Evolutionary conservation across 2,113 vertebrate species (phyloP).

Genomic region (Pelecanoides urinatrix): DNA sequence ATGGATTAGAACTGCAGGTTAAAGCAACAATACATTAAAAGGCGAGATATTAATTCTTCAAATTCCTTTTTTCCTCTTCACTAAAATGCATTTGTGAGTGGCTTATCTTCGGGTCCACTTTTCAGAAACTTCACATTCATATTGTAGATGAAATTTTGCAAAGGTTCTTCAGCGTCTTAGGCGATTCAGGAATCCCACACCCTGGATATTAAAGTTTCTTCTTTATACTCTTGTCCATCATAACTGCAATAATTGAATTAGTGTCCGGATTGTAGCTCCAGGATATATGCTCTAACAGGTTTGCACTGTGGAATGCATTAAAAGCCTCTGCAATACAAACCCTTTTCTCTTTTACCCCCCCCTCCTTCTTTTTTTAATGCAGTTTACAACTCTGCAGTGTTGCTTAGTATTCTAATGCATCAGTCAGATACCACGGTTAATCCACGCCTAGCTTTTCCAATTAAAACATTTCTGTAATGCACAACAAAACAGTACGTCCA

Average conservation of each 20-base stretch:
- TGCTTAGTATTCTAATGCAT: conserved; percentile 72
- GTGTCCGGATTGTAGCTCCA: conserved; percentile 41
- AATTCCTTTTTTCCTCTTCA: conserved; percentile 41
- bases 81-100: conserved; percentile 31
- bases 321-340: conserved; percentile 68
- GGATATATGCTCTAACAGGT: conserved; percentile 70
- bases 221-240: conserved; percentile 59
- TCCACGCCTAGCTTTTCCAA: conserved; percentile 69
- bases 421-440: conserved; percentile 56
- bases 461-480: conserved; percentile 62
- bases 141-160: conserved; percentile 42
- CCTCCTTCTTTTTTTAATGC: conserved; percentile 28
- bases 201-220: conserved; percentile 75
- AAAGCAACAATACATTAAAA: conserved; percentile 62
- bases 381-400: conserved; percentile 75
- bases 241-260: conserved; percentile 36
- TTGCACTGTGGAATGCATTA: conserved; percentile 52
- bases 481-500: conserved; percentile 62
- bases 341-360: conserved; percentile 7
- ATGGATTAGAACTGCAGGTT: conserved; percentile 56
- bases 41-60: conserved; percentile 46
- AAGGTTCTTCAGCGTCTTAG: conserved; percentile 61
- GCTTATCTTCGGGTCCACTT: conserved; percentile 53
- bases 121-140: conserved; percentile 63
- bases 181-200: conserved; percentile 58